Evolutionary conservation across 2,113 vertebrate species (phyloP).

Genomic region (Oncorhynchus tshawytscha): DNA sequence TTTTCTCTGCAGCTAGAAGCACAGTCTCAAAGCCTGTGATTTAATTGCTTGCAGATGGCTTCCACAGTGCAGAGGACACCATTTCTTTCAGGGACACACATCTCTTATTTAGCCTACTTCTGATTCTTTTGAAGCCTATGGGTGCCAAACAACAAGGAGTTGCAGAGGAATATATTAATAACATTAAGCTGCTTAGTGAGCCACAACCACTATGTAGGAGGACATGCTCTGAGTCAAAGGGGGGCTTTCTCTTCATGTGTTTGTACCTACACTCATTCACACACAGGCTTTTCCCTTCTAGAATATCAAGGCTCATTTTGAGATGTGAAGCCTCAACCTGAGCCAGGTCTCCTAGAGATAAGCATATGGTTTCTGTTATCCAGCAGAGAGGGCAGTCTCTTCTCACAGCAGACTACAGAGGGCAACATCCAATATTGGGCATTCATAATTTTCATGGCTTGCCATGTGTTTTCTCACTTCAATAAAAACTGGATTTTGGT

Average conservation of each 20-base stretch:
- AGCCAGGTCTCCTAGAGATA: too few relatives aligned
- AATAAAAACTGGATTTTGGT: too few relatives aligned
- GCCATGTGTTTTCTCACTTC: too few relatives aligned
- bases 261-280: too few relatives aligned
- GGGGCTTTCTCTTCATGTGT: too few relatives aligned
- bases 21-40: background rate
- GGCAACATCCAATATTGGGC: background rate
- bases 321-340: background rate
- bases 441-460: background rate
- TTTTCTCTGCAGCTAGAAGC: background rate
- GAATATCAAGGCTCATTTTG: conserved; percentile 13
- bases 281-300: background rate
- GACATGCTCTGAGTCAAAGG: too few relatives aligned
- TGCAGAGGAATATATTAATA: too few relatives aligned
- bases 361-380: too few relatives aligned
- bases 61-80: background rate
- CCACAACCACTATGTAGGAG: too few relatives aligned
- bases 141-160: background rate
- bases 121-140: background rate
- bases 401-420: background rate
- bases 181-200: too few relatives aligned
- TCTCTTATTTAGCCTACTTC: background rate
- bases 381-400: too few relatives aligned
- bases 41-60: background rate
- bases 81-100: background rate